Percentiles rank a stretch among this genome's conserved stretches.
phyloP scores from a whole-genome alignment of 53 echinoderm and acorn worm genomes.

The Actinopyga echinites region DNA sequence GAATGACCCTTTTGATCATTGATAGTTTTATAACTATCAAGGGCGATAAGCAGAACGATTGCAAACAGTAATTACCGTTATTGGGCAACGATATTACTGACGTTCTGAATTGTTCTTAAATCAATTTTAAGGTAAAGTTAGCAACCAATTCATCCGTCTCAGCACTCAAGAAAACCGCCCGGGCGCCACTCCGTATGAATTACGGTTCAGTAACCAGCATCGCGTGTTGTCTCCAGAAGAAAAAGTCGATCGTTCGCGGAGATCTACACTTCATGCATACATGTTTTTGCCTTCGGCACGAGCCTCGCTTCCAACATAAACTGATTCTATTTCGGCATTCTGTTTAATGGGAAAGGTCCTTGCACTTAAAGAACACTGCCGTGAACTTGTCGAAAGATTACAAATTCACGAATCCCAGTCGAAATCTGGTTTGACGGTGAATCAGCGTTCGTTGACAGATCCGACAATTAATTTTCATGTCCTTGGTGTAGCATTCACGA shows the following conservation, averaged over 20 bases:
- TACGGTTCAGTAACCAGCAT: constrained; percentile 33
- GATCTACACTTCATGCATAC: constrained; percentile 1
- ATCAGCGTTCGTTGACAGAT: constrained; percentile 30
- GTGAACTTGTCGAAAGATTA: constrained; percentile 15
- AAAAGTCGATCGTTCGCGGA: neutral
- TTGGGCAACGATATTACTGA: too few relatives aligned
- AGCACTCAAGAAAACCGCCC: neutral
- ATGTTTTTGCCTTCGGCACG: constrained; percentile 19
- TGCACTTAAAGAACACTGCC: neutral
- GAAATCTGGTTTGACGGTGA: neutral
- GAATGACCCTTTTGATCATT: too few relatives aligned
- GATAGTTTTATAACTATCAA: too few relatives aligned
- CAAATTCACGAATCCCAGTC: neutral
- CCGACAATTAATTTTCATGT: constrained; percentile 31
- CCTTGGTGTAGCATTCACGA: constrained; percentile 10
- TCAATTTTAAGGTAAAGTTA: neutral
- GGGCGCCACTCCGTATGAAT: constrained; percentile 40
- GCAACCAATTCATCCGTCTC: neutral
- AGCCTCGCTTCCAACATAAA: too few relatives aligned
- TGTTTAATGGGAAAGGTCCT: neutral
- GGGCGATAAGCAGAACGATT: too few relatives aligned
- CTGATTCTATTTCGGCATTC: too few relatives aligned
- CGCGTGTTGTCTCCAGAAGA: constrained; percentile 4
- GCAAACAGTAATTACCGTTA: too few relatives aligned
- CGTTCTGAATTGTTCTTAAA: neutral